These are phyloP conservation scores for Octopus sinensis DNA, from an alignment of 1,140 invertebrate species.

Conservation along the genomic window DNA sequence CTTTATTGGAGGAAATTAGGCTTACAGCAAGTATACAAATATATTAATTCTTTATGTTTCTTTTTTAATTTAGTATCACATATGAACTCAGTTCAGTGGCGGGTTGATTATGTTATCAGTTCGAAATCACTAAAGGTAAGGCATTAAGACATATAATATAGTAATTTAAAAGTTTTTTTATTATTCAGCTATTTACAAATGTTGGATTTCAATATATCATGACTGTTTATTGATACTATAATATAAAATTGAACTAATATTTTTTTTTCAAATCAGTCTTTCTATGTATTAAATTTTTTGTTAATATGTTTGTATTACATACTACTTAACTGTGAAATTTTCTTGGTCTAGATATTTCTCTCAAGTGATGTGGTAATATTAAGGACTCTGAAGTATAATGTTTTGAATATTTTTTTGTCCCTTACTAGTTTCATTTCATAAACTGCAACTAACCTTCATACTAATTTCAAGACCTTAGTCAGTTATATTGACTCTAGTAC, in stretches of 20 bases:
- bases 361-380: too few species aligned
- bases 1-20: too few species aligned
- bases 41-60: background rate
- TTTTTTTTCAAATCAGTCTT: background rate
- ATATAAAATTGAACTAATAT: background rate
- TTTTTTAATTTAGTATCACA: conserved; percentile 37
- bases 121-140: conserved; percentile 31
- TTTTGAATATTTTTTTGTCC: too few species aligned
- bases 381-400: too few species aligned
- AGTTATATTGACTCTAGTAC: too few species aligned
- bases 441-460: too few species aligned
- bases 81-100: conserved; percentile 43
- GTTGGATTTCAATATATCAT: background rate
- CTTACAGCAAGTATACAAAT: too few species aligned
- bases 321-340: too few species aligned
- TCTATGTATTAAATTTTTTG: background rate
- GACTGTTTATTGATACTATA: background rate
- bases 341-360: too few species aligned
- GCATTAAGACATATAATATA: background rate
- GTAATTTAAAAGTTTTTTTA: background rate
- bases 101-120: conserved; percentile 43
- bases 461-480: too few species aligned
- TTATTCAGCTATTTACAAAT: background rate
- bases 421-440: too few species aligned
- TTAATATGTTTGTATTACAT: background rate